Percentiles rank a stretch among this genome's conserved stretches.
phyloP scores from a whole-genome alignment of 2,113 vertebrate species.

The Gopherus evgoodei region DNA sequence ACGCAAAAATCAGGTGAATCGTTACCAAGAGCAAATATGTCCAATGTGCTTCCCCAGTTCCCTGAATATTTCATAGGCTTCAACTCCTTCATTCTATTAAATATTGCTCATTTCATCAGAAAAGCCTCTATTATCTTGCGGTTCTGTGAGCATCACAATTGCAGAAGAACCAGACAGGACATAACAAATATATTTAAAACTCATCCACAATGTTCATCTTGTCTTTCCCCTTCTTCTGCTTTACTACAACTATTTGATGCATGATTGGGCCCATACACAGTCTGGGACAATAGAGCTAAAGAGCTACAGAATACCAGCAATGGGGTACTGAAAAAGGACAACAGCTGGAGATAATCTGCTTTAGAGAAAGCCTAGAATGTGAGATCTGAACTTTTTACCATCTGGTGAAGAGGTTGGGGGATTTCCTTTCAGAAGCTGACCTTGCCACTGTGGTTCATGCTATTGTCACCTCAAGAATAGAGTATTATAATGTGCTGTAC shows the following conservation, averaged over 20 bases:
- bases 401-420: not conserved
- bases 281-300: not conserved
- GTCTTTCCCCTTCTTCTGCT: not conserved
- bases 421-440: not conserved
- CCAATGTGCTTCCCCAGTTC: not conserved
- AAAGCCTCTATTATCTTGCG: not conserved
- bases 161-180: not conserved
- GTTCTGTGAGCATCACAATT: not conserved
- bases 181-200: not conserved
- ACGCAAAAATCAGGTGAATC: not conserved
- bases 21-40: not conserved
- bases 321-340: too few relatives aligned
- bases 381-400: not conserved
- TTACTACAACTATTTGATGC: not conserved
- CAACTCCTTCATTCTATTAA: not conserved
- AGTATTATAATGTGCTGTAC: not conserved
- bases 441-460: not conserved
- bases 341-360: not conserved
- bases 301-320: not conserved
- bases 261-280: not conserved
- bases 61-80: not conserved
- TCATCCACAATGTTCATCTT: rapidly evolving
- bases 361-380: not conserved
- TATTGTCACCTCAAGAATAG: not conserved
- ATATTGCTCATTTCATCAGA: not conserved